Base-by-base conservation (phyloP, 2,888 invertebrate species). In the Drosophila villosipedis region DNA sequence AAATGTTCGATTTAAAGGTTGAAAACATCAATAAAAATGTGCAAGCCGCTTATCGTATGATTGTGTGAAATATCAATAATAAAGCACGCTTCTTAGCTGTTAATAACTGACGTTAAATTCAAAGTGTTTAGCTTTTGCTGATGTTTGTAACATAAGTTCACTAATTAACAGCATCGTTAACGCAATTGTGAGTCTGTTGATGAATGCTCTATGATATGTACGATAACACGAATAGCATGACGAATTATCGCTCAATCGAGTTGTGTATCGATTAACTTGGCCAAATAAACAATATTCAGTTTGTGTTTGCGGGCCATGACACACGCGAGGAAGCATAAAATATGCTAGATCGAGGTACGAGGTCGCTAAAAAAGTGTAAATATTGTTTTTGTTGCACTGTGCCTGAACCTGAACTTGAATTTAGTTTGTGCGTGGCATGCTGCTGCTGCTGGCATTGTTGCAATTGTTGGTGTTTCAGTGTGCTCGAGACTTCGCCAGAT, bases 331-430 rank as follows among this genome's bases (percentile, higher is more conserved):
- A 35, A 60, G 63, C 73, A 62, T 68, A 71, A 68, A 68, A 76
- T 76, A 64, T 47, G 58, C 28, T 78, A 76, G 52, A 50, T 16
- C 47, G 59, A 79, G 76, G 69, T 76, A 69, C 76, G 69, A 78
- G 76, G 72, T 68, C 61, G 64, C 58, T 54, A 43, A 54, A 58
- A 64, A 57, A 67, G 62, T 55, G 65, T 69, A 62, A 72, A 63
- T 75, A 68, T 22, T 39, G 39, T 39, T 57, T 39, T 41, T 39
- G 57, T 57, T 67, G 49, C 53, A 60, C 28, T 71, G 65, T 57
- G 74, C 61, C 52, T 50, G 47, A 47, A 39, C 57, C 82, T 85
- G 84, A 85, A 85, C 73, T 73, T 81, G 84, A 73, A 64, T 41
- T 60, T 60, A 22, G 43, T 73, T 39, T 55, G 68, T 78, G 75